Evolutionary conservation across 1,140 invertebrate species (phyloP), one percentile per base, ranked within the genome.

Genomic region (Phenacoccus solenopsis): DNA sequence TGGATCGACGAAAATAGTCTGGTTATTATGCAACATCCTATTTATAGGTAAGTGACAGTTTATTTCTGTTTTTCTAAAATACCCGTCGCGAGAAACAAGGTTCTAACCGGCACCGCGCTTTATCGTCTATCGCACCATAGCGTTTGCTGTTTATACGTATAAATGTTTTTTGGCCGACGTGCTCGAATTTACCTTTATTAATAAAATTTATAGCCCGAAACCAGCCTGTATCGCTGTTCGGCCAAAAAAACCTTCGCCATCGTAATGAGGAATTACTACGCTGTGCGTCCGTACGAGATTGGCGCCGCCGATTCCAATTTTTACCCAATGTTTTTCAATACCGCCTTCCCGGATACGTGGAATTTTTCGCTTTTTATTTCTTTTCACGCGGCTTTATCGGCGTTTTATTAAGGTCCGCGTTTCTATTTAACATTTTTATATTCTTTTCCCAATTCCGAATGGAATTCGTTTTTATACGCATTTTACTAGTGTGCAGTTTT

Each of bases 1-100:
- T 87, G 86, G 84, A 82, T 84, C 76, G 89, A 92, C 76, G 89
- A 91, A 83, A 90, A 81, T 81, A 88, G 84, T 81, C 81, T 86
- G 74, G 82, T 85, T 75, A 84, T 98, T 73, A 90, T 96, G 85
- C 88, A 93, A 74, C 94, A 98, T 84, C 95, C 95, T 70, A 96
- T 98, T 77, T 98, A 98, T 82, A 89, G 87, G 87, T 88, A 77
- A 79, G 75, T 73, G 59, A 64, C 21, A 25, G 59, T 64, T 64
- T 64, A 64, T 64, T 64, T 64, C 59, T 64, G 59, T 20, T 64
- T 64, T 64, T 64, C 22, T 64, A 16, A 64, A 24, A 64, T 64
- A 27, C 59, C 20, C 20, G 21, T 24, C 7, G 25, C 25, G 59
- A 10, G 21, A 64, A 64, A 64, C 21, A 64, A 64, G 59, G 59